Evolutionary conservation across 2,113 vertebrate species (phyloP).

Genomic region (Thryonomys swinderianus): DNA sequence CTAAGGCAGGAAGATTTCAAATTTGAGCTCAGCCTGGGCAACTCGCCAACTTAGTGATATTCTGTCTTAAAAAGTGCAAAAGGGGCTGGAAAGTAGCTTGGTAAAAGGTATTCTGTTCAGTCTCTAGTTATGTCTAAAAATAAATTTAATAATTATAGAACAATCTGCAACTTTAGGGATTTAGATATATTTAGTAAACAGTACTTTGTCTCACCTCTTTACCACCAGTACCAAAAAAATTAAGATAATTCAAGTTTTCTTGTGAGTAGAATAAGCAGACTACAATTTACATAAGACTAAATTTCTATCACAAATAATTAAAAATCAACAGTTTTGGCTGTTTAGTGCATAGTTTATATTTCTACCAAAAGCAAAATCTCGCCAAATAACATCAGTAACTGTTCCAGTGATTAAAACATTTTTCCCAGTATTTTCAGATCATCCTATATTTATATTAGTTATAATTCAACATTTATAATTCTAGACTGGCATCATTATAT

Average conservation of each 20-base stretch:
- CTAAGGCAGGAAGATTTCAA: not conserved
- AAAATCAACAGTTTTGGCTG: not conserved
- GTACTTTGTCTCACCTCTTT: not conserved
- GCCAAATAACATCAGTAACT: not conserved
- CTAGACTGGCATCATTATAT: not conserved
- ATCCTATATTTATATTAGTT: not conserved
- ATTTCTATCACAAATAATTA: conserved; percentile 9
- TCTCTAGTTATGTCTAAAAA: not conserved
- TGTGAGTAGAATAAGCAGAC: not conserved
- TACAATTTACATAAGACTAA: not conserved
- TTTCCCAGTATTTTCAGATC: not conserved
- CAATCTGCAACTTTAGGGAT: not conserved
- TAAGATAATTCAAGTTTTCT: conserved; percentile 29
- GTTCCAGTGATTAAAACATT: conserved; percentile 20
- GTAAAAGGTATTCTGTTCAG: not conserved
- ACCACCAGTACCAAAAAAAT: conserved; percentile 21
- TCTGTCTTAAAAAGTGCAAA: not conserved
- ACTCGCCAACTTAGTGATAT: not conserved
- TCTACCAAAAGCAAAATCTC: conserved; percentile 32
- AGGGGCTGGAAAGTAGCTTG: not conserved
- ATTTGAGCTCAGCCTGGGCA: not conserved
- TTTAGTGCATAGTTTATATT: not conserved
- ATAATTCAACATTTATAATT: conserved; percentile 42
- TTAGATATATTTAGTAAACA: conserved; percentile 2
- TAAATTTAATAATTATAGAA: not conserved